Percentiles rank a stretch among this genome's conserved stretches.
phyloP scores from a whole-genome alignment of 2,888 invertebrate genomes.

The Pseudococcus viburni region DNA sequence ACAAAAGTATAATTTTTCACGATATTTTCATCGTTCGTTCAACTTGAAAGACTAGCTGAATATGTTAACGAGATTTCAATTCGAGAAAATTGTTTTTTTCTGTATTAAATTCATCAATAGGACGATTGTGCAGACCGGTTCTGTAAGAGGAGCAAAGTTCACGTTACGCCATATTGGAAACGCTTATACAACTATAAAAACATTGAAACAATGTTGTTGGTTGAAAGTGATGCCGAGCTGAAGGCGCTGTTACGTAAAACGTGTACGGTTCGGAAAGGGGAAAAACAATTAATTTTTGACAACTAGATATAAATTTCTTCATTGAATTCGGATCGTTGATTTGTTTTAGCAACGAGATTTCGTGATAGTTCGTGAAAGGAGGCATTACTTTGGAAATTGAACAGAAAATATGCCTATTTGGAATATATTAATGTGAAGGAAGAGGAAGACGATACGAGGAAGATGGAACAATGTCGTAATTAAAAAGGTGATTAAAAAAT shows the following conservation, averaged over 20 bases:
- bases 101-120: not conserved
- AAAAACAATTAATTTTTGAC: slow-evolving; percentile 26
- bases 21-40: slow-evolving; percentile 14
- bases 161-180: slow-evolving; percentile 45
- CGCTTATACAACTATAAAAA: slow-evolving; percentile 57
- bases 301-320: not conserved
- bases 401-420: too few species aligned
- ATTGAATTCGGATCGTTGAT: not conserved
- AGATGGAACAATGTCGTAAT: too few species aligned
- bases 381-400: not conserved
- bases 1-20: slow-evolving; percentile 9
- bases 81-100: not conserved
- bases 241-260: slow-evolving; percentile 40
- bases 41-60: not conserved
- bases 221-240: not conserved
- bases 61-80: slow-evolving; percentile 30
- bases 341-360: not conserved
- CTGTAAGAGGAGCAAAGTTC: slow-evolving; percentile 22
- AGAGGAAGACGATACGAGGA: too few species aligned
- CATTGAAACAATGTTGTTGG: slow-evolving; percentile 55
- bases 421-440: too few species aligned
- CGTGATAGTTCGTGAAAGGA: not conserved
- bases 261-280: not conserved
- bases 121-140: slow-evolving; percentile 24
- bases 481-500: too few species aligned